phyloP scores from a whole-genome alignment of 2,797 vertebrate species.

The Percopsis omiscomaycus region DNA sequence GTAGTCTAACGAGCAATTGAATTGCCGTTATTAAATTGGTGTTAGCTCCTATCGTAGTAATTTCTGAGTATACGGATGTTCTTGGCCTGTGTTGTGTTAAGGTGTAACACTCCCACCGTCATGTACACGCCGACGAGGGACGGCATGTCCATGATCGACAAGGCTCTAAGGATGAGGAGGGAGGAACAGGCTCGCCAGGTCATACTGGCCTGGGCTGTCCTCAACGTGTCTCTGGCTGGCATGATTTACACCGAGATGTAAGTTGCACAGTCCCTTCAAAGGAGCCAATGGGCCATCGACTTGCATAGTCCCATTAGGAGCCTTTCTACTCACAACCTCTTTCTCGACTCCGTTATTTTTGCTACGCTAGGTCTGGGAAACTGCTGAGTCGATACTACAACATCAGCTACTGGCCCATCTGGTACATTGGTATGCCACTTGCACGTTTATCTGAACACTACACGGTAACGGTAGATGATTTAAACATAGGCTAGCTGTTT shows the following conservation, averaged over 20 bases:
- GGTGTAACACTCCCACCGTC: conserved; percentile 23
- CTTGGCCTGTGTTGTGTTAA: conserved; percentile 2
- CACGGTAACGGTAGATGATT: not conserved
- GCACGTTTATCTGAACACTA: conserved; percentile 39
- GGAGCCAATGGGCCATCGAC: too few relatives aligned
- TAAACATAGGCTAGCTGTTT: not conserved
- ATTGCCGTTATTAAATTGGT: too few relatives aligned
- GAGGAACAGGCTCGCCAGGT: conserved; percentile 89
- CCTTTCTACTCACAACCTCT: not conserved
- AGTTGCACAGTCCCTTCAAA: conserved; percentile 20
- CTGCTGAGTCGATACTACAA: conserved; percentile 89
- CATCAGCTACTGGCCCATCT: conserved; percentile 90
- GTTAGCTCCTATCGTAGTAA: too few relatives aligned
- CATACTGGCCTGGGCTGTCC: conserved; percentile 90
- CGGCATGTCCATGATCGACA: conserved; percentile 83
- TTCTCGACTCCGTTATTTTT: too few relatives aligned
- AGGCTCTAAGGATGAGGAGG: conserved; percentile 87
- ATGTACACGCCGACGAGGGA: conserved; percentile 77
- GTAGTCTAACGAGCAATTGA: too few relatives aligned
- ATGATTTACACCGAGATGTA: conserved; percentile 98
- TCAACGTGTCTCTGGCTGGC: conserved; percentile 90
- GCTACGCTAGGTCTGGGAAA: conserved; percentile 84
- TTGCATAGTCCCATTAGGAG: too few relatives aligned
- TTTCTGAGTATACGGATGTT: not conserved
- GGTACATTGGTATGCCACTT: conserved; percentile 89